Base-by-base conservation (phyloP, 2,888 invertebrate species). In the Pandemis cinnamomeana region DNA sequence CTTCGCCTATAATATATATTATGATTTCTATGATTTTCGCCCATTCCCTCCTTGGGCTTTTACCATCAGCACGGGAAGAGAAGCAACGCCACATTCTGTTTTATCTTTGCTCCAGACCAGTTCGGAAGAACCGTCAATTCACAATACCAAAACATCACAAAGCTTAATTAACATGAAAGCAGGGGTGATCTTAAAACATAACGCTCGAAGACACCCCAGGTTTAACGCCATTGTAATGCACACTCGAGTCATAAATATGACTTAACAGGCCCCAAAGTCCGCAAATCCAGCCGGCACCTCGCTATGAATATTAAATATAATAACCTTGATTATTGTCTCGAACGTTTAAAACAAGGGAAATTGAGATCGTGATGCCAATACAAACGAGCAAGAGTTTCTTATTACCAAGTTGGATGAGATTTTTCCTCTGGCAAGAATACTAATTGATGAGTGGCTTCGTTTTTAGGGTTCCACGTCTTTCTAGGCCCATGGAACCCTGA, bases 291-390 rank as follows among this genome's bases (percentile, higher is more conserved):
- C 62, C 74, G 62, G 13, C 74, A 67, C 74, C 64, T 68, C 69
- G 69, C 70, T 53, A 71, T 74, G 74, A 74, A 74, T 74, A 74
- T 74, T 74, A 74, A 74, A 67, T 53, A 20, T 74, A 74, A 74
- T 74, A 74, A 74, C 74, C 74, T 71, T 74, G 74, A 74, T 74
- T 74, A 74, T 74, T 74, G 74, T 74, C 74, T 48, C 42, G 58
- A 67, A 66, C 74, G 71, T 67, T 74, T 74, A 74, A 71, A 74
- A 74, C 74, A 71, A 74, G 74, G 73, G 74, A 74, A 74, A 74
- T 74, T 71, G 74, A 46, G 67, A 36, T 36, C 74, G 70, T 74
- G 74, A 66, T 20, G 44, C 61, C 66, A 67, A 70, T 74, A 71
- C 74, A 42, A 42, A 74, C 67, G 70, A 66, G n/a, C 7, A 8